A percentile compares a stretch with the other conserved stretches of the same genome.
Conservation (phyloP, 2,888 invertebrate genomes). For the Eledona agricola region DNA sequence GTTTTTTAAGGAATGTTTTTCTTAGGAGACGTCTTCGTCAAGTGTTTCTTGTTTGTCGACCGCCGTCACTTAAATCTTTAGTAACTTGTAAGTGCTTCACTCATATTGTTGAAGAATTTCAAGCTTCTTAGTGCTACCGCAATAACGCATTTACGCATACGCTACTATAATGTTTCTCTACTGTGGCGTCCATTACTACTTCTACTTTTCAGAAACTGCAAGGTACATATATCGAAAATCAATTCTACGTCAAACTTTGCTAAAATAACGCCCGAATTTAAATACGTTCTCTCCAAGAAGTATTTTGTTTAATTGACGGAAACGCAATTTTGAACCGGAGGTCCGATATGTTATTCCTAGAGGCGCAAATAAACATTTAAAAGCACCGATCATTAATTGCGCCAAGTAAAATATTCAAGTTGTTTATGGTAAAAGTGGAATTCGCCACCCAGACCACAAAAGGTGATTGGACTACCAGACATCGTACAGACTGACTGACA, state of each 20-base stretch:
- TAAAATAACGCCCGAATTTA: no score
- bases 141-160: no score
- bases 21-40: conserved; percentile 26
- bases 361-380: conserved; percentile 16
- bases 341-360: conserved; percentile 20
- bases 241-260: no score
- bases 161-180: no score
- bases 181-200: no score
- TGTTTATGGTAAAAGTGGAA: conserved; percentile 37
- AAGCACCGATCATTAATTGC: conserved; percentile 16
- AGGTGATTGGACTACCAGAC: conserved; percentile 45
- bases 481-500: conserved; percentile 48
- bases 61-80: conserved; percentile 28
- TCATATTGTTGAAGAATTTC: conserved; percentile 27
- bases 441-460: conserved; percentile 36
- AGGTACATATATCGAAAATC: no score
- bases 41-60: conserved; percentile 36
- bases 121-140: conserved; percentile 21
- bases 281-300: no score
- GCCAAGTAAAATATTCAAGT: conserved; percentile 18
- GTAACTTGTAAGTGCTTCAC: conserved; percentile 27
- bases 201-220: no score
- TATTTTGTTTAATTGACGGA: no score
- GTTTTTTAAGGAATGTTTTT: conserved; percentile 29
- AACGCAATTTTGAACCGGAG: no score